A percentile compares a stretch with the other conserved stretches of the same genome.
phyloP scores from a whole-genome alignment of 2,113 vertebrate genomes.

The Phoenicopterus ruber region DNA sequence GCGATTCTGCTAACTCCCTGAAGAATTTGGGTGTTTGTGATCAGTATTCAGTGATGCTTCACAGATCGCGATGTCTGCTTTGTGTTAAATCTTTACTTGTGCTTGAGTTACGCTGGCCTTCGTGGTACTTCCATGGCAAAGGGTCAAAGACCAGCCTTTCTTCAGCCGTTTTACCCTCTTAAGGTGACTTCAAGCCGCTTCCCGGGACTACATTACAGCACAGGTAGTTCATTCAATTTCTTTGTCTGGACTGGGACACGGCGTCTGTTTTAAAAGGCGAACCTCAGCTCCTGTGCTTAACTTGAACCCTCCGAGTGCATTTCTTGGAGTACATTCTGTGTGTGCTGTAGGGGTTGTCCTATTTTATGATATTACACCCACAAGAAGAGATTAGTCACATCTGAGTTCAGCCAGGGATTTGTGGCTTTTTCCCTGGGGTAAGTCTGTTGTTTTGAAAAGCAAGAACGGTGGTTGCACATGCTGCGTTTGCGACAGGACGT shows the following conservation, averaged over 20 bases:
- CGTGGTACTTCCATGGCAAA: not conserved
- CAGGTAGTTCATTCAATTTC: not conserved
- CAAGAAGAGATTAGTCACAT: not conserved
- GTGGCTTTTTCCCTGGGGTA: not conserved
- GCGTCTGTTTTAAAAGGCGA: not conserved
- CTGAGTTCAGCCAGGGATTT: not conserved
- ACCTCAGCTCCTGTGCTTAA: not conserved
- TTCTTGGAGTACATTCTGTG: not conserved
- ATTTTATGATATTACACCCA: not conserved
- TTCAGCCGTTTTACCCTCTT: not conserved
- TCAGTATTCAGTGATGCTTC: not conserved
- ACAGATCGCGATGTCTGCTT: not conserved
- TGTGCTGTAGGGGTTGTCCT: not conserved
- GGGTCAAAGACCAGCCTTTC: not conserved
- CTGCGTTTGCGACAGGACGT: not conserved
- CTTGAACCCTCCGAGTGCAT: not conserved
- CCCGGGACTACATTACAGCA: not conserved
- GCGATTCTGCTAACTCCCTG: not conserved
- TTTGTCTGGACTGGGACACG: not conserved
- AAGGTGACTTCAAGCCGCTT: not conserved
- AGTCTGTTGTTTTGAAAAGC: not conserved
- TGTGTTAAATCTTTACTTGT: not conserved
- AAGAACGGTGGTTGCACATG: not conserved
- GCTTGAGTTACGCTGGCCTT: not conserved
- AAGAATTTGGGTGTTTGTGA: not conserved